Percentiles rank a stretch among this genome's conserved stretches.
Conservation (phyloP, 2,888 invertebrate species). For the Cephus pygmeus region DNA sequence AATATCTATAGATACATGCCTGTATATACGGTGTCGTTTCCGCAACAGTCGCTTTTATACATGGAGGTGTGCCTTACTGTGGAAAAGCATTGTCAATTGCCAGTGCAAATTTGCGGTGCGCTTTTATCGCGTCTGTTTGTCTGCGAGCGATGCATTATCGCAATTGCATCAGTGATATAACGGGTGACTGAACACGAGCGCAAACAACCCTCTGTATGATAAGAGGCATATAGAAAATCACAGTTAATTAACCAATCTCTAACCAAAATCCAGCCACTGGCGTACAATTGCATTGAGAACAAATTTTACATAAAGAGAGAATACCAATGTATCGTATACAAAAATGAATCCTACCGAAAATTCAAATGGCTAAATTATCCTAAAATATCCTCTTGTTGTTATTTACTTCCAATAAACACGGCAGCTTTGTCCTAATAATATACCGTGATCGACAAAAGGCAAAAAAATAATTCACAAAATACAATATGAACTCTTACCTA, state of each 20-base stretch:
- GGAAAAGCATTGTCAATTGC: slow-evolving; percentile 25
- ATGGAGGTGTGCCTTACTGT: background rate
- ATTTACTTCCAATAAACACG: too few species aligned
- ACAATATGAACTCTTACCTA: background rate
- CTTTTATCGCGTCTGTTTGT: slow-evolving; percentile 36
- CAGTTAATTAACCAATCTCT: background rate
- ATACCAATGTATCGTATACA: too few species aligned
- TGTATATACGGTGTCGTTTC: background rate
- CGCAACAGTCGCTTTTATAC: background rate
- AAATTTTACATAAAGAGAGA: too few species aligned
- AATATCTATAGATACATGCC: background rate
- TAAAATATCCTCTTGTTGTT: too few species aligned
- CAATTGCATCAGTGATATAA: slow-evolving; percentile 28
- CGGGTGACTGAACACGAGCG: background rate
- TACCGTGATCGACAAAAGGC: too few species aligned
- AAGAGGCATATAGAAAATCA: background rate
- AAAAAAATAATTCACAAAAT: background rate
- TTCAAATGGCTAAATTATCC: too few species aligned
- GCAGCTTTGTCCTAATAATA: background rate
- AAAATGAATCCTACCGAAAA: too few species aligned
- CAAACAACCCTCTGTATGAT: background rate
- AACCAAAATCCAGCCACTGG: background rate
- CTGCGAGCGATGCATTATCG: slow-evolving; percentile 35
- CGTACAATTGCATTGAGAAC: background rate
- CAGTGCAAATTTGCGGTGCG: slow-evolving; percentile 39